These are phyloP conservation scores for Drosophila mayaguana DNA, from an alignment of 2,888 invertebrate genomes.

Conservation along the genomic window DNA sequence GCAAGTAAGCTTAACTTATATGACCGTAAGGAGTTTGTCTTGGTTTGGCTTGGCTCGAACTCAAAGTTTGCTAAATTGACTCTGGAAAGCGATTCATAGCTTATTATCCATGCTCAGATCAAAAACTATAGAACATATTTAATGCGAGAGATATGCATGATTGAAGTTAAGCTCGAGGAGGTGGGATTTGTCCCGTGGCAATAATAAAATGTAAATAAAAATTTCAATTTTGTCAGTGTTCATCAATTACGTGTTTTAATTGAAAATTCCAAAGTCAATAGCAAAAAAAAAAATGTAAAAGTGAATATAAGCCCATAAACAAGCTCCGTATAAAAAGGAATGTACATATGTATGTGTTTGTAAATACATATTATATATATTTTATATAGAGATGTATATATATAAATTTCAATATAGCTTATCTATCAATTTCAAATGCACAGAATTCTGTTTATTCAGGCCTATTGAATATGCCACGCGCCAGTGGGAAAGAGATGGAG, in stretches of 20 bases:
- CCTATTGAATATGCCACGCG: constrained; percentile 13
- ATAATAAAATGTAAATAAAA: constrained; percentile 71
- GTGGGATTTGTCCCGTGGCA: constrained; percentile 28
- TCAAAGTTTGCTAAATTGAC: not conserved
- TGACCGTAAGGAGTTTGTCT: not conserved
- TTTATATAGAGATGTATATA: not conserved
- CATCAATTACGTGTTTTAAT: constrained; percentile 78
- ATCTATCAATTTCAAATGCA: constrained; percentile 60
- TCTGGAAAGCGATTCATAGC: not conserved
- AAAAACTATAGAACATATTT: constrained; percentile 1
- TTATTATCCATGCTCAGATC: constrained; percentile 12
- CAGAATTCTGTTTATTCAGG: constrained; percentile 41
- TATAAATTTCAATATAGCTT: constrained; percentile 35
- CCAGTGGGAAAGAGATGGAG: constrained; percentile 1
- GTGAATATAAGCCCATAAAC: constrained; percentile 21
- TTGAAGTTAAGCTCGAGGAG: not conserved
- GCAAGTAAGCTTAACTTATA: no score
- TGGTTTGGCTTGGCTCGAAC: not conserved
- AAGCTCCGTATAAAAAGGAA: constrained; percentile 16
- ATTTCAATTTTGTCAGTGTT: constrained; percentile 68
- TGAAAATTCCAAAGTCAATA: constrained; percentile 75
- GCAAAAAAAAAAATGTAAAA: constrained; percentile 36
- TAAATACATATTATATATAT: constrained; percentile 6
- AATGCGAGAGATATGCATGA: not conserved
- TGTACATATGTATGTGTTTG: not conserved